Evolutionary conservation across 2,797 vertebrate genomes (phyloP), one percentile per base, ranked within the genome.

Genomic region (Chaunax sp.): DNA sequence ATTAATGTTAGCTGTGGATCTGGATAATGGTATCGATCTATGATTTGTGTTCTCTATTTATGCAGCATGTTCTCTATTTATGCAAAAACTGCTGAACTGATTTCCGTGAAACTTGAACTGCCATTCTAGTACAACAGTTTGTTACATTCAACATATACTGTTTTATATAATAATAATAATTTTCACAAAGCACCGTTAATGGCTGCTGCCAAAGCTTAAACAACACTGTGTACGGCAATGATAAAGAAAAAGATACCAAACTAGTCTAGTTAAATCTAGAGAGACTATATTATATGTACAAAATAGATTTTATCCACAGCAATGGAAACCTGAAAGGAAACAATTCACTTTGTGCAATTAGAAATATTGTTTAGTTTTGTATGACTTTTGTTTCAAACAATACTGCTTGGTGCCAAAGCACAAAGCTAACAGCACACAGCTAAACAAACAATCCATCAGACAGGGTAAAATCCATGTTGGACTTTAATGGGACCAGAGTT

Each of bases 381-480:
- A 8, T 26, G 40, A 40, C 51, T 69, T 68, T 58, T 38, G 22
- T 64, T 76, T 71, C 35, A 72, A 67, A 49, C 62, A 26, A 49
- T 69, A 52, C 15, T 23, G 16, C 38, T 35, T 5, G 37, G 44
- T 52, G 67, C 72, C 51, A 71, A 68, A 54, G 41, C 25, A 43
- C 28, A 77, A 30, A 69, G 46, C 79, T 60, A 66, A 73, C 76
- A 75, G 54, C 69, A 66, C 62, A 63, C 60, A 78, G 79, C 71
- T 69, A 69, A 74, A 64, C 75, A 80, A 84, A 78, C 72, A 64
- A 58, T 53, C 72, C 26, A 44, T 46, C 75, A 67, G 59, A 50
- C 41, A 60, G 69, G 70, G 67, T 37, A 52, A 57, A 80, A 57
- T 40, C 38, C 40, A 61, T 51, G 67, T 10, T 43, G 74, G 70